Percentiles rank a stretch among this genome's conserved stretches.
phyloP scores from a whole-genome alignment of 2,797 vertebrate species.

The Mergus octosetaceus region DNA sequence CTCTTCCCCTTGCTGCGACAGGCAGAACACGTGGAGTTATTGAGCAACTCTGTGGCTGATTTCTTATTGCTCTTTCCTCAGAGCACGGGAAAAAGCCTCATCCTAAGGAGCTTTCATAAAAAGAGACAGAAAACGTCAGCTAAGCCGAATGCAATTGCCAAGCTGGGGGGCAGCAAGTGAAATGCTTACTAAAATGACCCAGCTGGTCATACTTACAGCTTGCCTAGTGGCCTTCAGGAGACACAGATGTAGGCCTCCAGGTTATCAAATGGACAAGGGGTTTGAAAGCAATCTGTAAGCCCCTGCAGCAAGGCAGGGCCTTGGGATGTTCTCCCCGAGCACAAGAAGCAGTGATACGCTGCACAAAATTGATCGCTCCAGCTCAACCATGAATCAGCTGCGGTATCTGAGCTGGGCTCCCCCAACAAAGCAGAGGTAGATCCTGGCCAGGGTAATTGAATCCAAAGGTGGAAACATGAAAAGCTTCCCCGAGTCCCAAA shows the following conservation, averaged over 20 bases:
- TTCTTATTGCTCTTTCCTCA: not conserved
- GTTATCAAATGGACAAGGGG: not conserved
- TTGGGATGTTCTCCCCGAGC: not conserved
- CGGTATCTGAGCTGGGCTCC: not conserved
- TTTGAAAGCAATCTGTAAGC: not conserved
- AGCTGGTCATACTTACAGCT: not conserved
- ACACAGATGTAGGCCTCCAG: not conserved
- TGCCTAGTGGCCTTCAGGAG: not conserved
- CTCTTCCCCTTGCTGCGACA: not conserved
- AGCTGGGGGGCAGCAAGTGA: not conserved
- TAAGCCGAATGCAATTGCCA: not conserved
- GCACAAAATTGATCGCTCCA: not conserved
- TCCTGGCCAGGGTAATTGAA: not conserved
- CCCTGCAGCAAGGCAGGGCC: not conserved
- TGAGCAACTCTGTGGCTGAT: not conserved
- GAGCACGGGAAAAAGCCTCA: not conserved
- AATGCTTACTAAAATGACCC: not conserved
- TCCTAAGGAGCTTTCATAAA: not conserved
- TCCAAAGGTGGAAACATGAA: not conserved
- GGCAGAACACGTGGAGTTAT: not conserved
- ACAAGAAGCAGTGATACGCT: not conserved
- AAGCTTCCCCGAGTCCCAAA: not conserved
- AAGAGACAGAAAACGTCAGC: not conserved
- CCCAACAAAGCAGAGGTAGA: not conserved
- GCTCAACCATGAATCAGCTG: not conserved